Evolutionary conservation across 2,797 vertebrate genomes (phyloP).

Genomic region (Hirundo rustica): DNA sequence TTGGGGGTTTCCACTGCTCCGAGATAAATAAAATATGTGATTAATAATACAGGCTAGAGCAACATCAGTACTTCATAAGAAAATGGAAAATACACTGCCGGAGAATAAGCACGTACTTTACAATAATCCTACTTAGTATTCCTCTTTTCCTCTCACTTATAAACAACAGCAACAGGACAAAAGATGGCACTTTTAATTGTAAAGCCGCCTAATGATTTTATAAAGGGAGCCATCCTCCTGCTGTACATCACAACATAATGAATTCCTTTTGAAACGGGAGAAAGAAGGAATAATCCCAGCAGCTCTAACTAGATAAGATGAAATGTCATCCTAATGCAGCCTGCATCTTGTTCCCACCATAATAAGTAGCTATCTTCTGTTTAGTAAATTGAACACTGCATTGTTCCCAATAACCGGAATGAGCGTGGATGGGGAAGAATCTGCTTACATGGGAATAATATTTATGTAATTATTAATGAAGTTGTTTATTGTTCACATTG

Average conservation of each 20-base stretch:
- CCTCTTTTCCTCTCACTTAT: conserved; percentile 25
- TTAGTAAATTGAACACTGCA: background rate
- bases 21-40: conserved; percentile 41
- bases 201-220: conserved; percentile 62
- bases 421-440: background rate
- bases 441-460: conserved; percentile 19
- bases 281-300: conserved; percentile 49
- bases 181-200: conserved; percentile 59
- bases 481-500: conserved; percentile 36
- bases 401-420: background rate
- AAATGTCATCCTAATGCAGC: conserved; percentile 59
- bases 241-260: conserved; percentile 50
- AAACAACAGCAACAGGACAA: conserved; percentile 52
- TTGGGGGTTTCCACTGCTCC: background rate
- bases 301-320: conserved; percentile 48
- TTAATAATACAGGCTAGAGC: conserved; percentile 28
- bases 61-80: background rate
- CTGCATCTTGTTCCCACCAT: conserved; percentile 12
- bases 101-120: background rate
- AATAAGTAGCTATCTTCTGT: background rate
- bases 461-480: conserved; percentile 54
- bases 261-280: conserved; percentile 64
- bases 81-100: background rate
- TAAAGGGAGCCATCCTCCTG: conserved; percentile 38
- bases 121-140: conserved; percentile 27